A percentile compares a stretch with the other conserved stretches of the same genome.
Conservation (phyloP, 2,888 invertebrate species). For the Drosophila histrio region DNA sequence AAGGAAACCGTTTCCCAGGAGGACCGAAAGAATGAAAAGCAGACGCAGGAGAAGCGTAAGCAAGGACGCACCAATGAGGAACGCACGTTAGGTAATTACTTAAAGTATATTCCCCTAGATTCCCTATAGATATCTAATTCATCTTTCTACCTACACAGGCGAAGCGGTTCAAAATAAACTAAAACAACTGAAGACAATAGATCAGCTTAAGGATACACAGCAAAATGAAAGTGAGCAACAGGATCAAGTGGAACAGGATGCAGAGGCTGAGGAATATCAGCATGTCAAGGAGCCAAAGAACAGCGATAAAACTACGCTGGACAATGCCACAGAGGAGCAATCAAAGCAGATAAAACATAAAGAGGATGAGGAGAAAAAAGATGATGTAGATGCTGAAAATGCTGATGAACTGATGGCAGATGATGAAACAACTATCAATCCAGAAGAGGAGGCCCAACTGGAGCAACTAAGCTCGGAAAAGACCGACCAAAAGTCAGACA, state of each 20-base stretch:
- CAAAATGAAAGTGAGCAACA: conserved; percentile 84
- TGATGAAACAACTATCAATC: conserved; percentile 83
- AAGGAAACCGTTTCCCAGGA: conserved; percentile 83
- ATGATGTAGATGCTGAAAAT: conserved; percentile 85
- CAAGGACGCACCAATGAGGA: conserved; percentile 91
- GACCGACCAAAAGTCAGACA: conserved; percentile 82
- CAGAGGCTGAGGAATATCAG: conserved; percentile 89
- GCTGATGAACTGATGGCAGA: conserved; percentile 83
- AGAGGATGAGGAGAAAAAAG: conserved; percentile 86
- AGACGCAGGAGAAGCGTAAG: conserved; percentile 87
- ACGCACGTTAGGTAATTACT: conserved; percentile 86
- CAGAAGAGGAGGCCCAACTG: conserved; percentile 56
- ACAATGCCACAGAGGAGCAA: conserved; percentile 93
- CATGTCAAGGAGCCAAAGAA: conserved; percentile 92
- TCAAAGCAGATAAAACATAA: conserved; percentile 86
- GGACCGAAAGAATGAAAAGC: conserved; percentile 81
- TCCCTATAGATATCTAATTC: background rate
- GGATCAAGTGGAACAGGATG: conserved; percentile 84
- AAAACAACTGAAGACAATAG: conserved; percentile 85
- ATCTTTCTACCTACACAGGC: conserved; percentile 47
- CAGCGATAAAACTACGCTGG: conserved; percentile 89
- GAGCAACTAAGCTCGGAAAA: conserved; percentile 85
- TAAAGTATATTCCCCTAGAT: background rate
- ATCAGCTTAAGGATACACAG: conserved; percentile 84
- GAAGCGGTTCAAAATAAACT: conserved; percentile 82